Evolutionary conservation across 1,140 invertebrate genomes (phyloP).

Genomic region (Drosophila novamexicana): DNA sequence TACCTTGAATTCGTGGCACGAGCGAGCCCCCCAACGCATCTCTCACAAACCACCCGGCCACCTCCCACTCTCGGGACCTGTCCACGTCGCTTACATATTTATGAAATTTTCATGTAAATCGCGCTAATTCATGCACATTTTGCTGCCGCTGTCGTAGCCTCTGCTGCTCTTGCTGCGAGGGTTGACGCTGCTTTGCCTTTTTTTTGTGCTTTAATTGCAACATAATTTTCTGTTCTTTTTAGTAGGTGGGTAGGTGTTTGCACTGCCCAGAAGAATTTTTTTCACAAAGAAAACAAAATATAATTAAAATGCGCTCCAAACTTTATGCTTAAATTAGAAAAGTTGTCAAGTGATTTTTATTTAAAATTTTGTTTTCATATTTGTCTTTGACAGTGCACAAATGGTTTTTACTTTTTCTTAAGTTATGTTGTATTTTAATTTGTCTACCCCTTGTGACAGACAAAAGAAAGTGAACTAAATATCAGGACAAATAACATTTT

Average conservation of each 20-base stretch:
- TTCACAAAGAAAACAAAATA: neutral
- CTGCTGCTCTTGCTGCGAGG: constrained; percentile 23
- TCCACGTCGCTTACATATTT: constrained; percentile 72
- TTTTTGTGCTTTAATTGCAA: constrained; percentile 46
- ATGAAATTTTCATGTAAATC: constrained; percentile 81
- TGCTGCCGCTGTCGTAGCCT: neutral
- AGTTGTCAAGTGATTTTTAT: constrained; percentile 37
- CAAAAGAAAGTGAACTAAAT: too few species aligned
- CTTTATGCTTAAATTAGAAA: constrained; percentile 43
- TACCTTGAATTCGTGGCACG: constrained; percentile 69
- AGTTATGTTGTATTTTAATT: neutral
- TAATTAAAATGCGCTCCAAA: constrained; percentile 36
- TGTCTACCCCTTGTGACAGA: neutral
- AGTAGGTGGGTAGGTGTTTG: constrained; percentile 7
- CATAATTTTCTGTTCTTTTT: constrained; percentile 27
- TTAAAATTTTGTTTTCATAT: constrained; percentile 32
- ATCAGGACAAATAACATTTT: too few species aligned
- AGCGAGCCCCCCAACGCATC: neutral
- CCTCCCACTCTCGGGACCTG: constrained; percentile 1
- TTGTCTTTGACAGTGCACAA: constrained; percentile 1
- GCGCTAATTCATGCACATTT: constrained; percentile 77
- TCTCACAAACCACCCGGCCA: neutral
- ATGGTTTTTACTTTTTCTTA: neutral
- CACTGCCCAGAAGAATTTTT: constrained; percentile 19
- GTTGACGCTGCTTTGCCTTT: constrained; percentile 44